Base-by-base conservation (phyloP, 2,113 vertebrate genomes). In the Ia io region DNA sequence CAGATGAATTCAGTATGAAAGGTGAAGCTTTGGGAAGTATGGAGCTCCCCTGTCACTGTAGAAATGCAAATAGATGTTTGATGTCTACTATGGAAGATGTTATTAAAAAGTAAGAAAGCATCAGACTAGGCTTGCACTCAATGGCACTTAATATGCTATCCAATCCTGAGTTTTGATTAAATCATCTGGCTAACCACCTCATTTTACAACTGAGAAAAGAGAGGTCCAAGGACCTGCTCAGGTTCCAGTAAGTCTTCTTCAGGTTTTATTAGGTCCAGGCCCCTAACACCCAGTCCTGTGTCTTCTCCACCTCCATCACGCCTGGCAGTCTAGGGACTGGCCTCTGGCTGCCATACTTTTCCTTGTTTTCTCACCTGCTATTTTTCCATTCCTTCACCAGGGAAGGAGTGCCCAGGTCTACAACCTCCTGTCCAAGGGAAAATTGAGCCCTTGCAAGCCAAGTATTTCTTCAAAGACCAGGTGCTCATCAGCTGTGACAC, bases 381-480 rank as follows among this genome's bases (percentile, higher is more conserved):
- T 28, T 9, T 44, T 74, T 53, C 92, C 89, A 91, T 93, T 84
- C 35, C 37, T 92, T 83, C 47, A 77, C 97, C 97, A 99, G 99
- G 99, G 96, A 99, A 98, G 14, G 97, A 98, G 0, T 99, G 99
- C 71, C 98, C 98, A 3, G 88, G 96, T 25, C 98, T 98, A 69
- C 96, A 98, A 47, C 95, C 98, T 6, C 99, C 98, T 0, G 91
- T 97, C 49, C 98, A 99, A 28, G 98, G 98, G 56, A 98, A 98
- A 97, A 98, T 99, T 0, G 99, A 98, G 84, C 99, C 99, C 8
- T 85, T 98, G 77, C 99, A 99, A 97, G 97, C 98, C 84, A 98
- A 98, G 11, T 99, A 99, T 96, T 99, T 97, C 70, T 99, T 99
- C 96, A 99, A 99, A 98, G 99, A 99, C 94, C 99, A 99, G 92